phyloP scores from a whole-genome alignment of 2,888 invertebrate genomes.

The Eupeodes luniger region DNA sequence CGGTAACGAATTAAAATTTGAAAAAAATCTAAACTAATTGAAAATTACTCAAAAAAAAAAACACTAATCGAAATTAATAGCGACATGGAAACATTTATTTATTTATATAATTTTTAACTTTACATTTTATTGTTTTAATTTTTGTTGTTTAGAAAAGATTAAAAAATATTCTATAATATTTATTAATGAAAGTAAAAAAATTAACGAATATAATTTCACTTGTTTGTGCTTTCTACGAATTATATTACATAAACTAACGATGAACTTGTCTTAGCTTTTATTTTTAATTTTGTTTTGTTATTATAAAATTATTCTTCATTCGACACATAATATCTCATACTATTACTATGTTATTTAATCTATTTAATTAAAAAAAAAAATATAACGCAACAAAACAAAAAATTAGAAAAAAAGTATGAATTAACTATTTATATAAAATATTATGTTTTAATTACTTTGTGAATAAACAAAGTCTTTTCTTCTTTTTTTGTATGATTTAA shows the following conservation, averaged over 20 bases:
- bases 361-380: constrained; percentile 36
- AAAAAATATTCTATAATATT: constrained; percentile 13
- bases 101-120: constrained; percentile 19
- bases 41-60: constrained; percentile 7
- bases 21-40: constrained; percentile 31
- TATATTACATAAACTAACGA: constrained; percentile 62
- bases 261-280: constrained; percentile 38
- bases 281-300: background rate
- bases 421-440: constrained; percentile 55
- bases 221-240: constrained; percentile 57
- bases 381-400: constrained; percentile 14
- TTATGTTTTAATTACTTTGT: constrained; percentile 52
- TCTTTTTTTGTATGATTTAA: constrained; percentile 65
- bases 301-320: constrained; percentile 17
- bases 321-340: constrained; percentile 53
- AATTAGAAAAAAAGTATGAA: constrained; percentile 25
- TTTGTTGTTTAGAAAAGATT: background rate
- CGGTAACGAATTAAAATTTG: constrained; percentile 66
- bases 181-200: constrained; percentile 2
- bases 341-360: constrained; percentile 34
- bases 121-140: constrained; percentile 28
- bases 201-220: constrained; percentile 17
- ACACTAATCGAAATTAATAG: constrained; percentile 66
- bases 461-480: constrained; percentile 27
- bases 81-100: constrained; percentile 62